Evolutionary conservation across 2,113 vertebrate species (phyloP), one percentile per base, ranked within the genome.

Genomic region (Emydocephalus ijimae): DNA sequence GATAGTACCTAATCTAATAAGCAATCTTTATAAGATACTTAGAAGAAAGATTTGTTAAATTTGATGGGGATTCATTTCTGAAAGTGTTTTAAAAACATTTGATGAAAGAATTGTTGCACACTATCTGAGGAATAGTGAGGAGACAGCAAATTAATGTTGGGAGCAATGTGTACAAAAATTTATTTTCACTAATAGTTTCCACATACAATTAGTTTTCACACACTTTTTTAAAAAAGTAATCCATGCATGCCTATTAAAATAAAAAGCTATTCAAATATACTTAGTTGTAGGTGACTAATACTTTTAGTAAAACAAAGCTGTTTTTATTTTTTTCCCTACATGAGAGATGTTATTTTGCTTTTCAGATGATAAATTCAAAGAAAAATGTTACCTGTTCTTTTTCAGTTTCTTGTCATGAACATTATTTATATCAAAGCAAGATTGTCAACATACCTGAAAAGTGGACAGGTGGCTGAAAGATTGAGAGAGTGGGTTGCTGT

Each of bases 341-440:
- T 94, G 54, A 64, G 89, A 94, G 95, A 94, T 94, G 93, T 93
- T 92, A 93, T 50, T 24, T 55, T 55, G 34, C 91, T 95, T 89
- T 95, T 87, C 54, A 81, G 81, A 11, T 90, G 91, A 90, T 59
- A 95, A 45, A 87, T 23, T 55, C 85, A 91, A 26, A 93, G 88
- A 61, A 94, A 92, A 81, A 64, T 89, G 96, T 93, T 94, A 54
- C 92, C 61, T 93, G 92, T 86, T 85, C 89, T 96, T 93, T 92
- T 95, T 93, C 94, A 95, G 93, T 94, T 69, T 95, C 88, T 94
- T 50, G 45, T 86, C 50, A 87, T 90, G 56, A 92, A 69, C 29
- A 15, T 64, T 93, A 74, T 59, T 89, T 56, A 90, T 92, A 95
- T 93, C 89, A 61, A 95, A 94, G 88, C 94, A 61, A 90, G 88